Percentiles rank a stretch among this genome's conserved stretches.
Evolutionary conservation across 2,113 vertebrate species (phyloP).

Genomic region (Acrocephalus kingi): DNA sequence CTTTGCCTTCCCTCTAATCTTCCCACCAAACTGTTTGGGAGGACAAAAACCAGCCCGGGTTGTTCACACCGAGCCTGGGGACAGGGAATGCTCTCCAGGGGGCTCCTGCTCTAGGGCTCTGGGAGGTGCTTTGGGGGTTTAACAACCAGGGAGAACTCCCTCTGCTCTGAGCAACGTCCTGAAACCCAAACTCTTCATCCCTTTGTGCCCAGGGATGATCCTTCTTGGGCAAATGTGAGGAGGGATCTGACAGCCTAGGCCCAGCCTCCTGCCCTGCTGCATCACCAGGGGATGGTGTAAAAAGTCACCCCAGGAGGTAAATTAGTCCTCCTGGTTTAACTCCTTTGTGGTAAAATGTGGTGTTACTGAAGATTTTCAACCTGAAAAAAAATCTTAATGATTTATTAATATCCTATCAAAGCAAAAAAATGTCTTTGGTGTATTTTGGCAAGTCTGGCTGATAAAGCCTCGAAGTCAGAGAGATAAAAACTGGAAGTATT

Average conservation of each 20-base stretch:
- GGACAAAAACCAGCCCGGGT: neutral
- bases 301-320: neutral
- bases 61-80: fast-evolving
- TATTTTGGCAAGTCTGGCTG: neutral
- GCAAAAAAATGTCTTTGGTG: neutral
- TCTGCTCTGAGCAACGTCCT: fast-evolving
- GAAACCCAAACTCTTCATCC: neutral
- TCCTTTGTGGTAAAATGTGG: neutral
- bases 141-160: neutral
- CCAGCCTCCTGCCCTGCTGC: neutral
- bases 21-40: neutral
- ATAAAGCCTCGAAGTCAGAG: slow-evolving; percentile 17
- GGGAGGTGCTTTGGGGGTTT: neutral
- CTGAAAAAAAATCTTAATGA: neutral
- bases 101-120: neutral
- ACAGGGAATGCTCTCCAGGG: neutral
- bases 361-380: neutral
- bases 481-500: neutral
- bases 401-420: neutral
- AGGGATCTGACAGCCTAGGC: neutral
- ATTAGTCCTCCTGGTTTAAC: neutral
- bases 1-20: slow-evolving; percentile 62
- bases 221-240: fast-evolving
- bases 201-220: neutral
- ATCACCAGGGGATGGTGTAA: neutral